A percentile compares a stretch with the other conserved stretches of the same genome.
These are phyloP conservation scores for Lycia hirtaria DNA, from an alignment of 2,888 invertebrate genomes.

Conservation along the genomic window DNA sequence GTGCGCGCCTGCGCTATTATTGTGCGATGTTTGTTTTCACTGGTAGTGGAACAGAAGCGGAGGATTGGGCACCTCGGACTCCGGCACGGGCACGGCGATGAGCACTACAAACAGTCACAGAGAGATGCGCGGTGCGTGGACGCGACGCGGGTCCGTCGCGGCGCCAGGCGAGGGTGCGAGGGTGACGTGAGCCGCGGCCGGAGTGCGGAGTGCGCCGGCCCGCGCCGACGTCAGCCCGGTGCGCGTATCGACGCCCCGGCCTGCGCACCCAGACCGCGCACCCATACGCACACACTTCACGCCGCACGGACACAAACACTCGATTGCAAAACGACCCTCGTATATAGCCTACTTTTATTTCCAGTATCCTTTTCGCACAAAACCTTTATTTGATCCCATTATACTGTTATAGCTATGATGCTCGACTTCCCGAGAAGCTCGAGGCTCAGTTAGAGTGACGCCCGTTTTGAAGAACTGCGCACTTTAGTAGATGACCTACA, in stretches of 20 bases:
- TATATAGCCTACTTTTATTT: slow-evolving; percentile 62
- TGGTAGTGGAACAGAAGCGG: slow-evolving; percentile 51
- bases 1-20: slow-evolving; percentile 80
- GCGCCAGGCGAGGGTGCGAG: slow-evolving; percentile 56
- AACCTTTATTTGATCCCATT: slow-evolving; percentile 59
- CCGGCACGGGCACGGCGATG: slow-evolving; percentile 34
- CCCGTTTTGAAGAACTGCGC: slow-evolving; percentile 38
- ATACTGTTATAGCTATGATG: slow-evolving; percentile 55
- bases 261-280: slow-evolving; percentile 54
- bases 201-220: slow-evolving; percentile 68
- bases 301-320: slow-evolving; percentile 67
- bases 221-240: slow-evolving; percentile 69
- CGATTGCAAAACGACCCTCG: slow-evolving; percentile 66
- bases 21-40: slow-evolving; percentile 81
- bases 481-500: slow-evolving; percentile 45
- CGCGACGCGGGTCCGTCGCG: slow-evolving; percentile 57
- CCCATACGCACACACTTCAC: slow-evolving; percentile 64
- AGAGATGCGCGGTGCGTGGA: slow-evolving; percentile 52
- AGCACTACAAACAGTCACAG: slow-evolving; percentile 59
- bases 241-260: slow-evolving; percentile 69
- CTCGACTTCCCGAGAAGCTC: slow-evolving; percentile 46
- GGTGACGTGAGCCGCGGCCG: slow-evolving; percentile 63
- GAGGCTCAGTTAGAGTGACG: slow-evolving; percentile 44
- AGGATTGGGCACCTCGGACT: slow-evolving; percentile 52
- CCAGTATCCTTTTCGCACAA: slow-evolving; percentile 60